These are phyloP conservation scores for Pedionomus torquatus DNA, from an alignment of 2,113 vertebrate genomes.

Conservation along the genomic window DNA sequence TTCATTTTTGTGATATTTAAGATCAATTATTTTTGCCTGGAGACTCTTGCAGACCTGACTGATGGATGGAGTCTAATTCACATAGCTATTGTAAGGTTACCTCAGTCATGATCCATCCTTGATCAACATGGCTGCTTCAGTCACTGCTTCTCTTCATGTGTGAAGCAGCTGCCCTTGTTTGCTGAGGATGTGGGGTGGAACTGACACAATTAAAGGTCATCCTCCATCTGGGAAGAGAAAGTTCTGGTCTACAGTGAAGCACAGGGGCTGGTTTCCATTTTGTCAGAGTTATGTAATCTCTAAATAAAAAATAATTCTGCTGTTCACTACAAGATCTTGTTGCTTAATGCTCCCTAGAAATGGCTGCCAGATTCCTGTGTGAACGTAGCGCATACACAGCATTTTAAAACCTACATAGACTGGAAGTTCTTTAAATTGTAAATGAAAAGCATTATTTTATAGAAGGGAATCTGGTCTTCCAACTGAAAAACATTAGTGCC, in stretches of 20 bases:
- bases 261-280: slow-evolving; percentile 41
- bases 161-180: slow-evolving; percentile 60
- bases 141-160: slow-evolving; percentile 49
- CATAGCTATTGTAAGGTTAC: not conserved
- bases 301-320: slow-evolving; percentile 64
- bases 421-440: slow-evolving; percentile 12
- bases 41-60: not conserved
- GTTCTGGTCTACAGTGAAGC: slow-evolving; percentile 59
- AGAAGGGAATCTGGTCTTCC: not conserved
- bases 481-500: not conserved
- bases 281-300: slow-evolving; percentile 65
- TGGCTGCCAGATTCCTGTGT: slow-evolving; percentile 38
- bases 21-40: not conserved
- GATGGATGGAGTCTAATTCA: not conserved
- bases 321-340: slow-evolving; percentile 53
- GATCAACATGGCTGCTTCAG: slow-evolving; percentile 10
- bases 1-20: not conserved
- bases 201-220: slow-evolving; percentile 66
- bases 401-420: not conserved
- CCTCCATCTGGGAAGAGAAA: slow-evolving; percentile 63
- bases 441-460: not conserved
- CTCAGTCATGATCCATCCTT: not conserved
- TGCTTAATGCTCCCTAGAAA: slow-evolving; percentile 50
- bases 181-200: slow-evolving; percentile 65
- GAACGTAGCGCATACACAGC: not conserved